Evolutionary conservation across 2,888 invertebrate species (phyloP).

Genomic region (Brachypalpus laphriformis): DNA sequence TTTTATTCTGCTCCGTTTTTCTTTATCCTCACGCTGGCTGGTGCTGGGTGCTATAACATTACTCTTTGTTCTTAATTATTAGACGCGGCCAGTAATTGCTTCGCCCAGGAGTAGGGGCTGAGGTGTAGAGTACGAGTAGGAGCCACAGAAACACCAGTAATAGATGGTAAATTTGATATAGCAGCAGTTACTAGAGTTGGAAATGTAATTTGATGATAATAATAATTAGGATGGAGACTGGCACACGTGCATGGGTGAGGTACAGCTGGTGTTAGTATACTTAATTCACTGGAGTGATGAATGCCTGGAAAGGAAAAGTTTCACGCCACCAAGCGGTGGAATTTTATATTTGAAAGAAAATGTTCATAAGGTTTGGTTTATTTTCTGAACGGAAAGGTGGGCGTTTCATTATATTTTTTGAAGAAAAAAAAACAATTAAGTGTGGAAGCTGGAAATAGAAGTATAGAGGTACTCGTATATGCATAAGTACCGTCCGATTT

Average conservation of each 20-base stretch:
- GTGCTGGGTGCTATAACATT: background rate
- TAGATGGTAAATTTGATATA: conserved; percentile 10
- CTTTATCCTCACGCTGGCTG: background rate
- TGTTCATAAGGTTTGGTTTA: background rate
- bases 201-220: conserved; percentile 30
- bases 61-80: conserved; percentile 42
- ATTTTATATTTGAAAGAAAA: background rate
- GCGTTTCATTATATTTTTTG: background rate
- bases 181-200: conserved; percentile 10
- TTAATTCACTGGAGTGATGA: background rate
- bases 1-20: background rate
- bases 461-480: no score
- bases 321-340: background rate
- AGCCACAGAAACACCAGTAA: background rate
- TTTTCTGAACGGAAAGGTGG: background rate
- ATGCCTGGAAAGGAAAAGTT: conserved; percentile 1
- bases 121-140: background rate
- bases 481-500: no score
- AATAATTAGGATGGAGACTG: conserved; percentile 5
- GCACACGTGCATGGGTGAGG: background rate
- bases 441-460: no score
- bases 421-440: no score
- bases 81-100: conserved; percentile 40
- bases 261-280: background rate
- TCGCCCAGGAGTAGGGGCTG: background rate